phyloP scores from a whole-genome alignment of 2,113 vertebrate genomes.

The Oryzias woworae region DNA sequence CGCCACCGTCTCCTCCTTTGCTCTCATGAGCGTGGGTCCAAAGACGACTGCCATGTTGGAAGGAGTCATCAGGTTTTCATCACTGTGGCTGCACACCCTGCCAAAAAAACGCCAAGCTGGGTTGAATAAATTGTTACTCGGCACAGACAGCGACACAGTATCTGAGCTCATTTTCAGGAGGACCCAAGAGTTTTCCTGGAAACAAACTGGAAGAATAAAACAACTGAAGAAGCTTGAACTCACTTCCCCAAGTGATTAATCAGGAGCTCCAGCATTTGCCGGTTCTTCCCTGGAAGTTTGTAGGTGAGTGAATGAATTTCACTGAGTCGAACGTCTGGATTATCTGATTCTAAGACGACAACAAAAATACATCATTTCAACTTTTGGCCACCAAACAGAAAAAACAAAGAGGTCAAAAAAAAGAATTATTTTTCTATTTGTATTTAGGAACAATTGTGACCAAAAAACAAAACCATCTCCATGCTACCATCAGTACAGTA shows the following conservation, averaged over 20 bases:
- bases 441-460: no score
- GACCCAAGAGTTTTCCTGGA: not conserved
- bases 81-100: slow-evolving; percentile 90
- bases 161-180: not conserved
- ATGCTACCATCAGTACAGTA: no score
- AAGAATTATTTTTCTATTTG: no score
- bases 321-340: slow-evolving; percentile 88
- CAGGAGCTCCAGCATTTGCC: slow-evolving; percentile 91
- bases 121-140: slow-evolving; percentile 9
- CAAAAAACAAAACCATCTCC: not conserved
- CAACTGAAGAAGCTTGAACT: slow-evolving; percentile 40
- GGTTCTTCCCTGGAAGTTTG: slow-evolving; percentile 92
- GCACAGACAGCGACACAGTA: not conserved
- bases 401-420: not conserved
- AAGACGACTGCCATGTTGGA: slow-evolving; percentile 98
- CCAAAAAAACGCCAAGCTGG: slow-evolving; percentile 12
- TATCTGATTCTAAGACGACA: slow-evolving; percentile 85
- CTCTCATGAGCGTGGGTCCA: slow-evolving; percentile 93
- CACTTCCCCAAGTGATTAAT: slow-evolving; percentile 93
- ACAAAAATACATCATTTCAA: slow-evolving; percentile 6
- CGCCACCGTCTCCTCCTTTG: slow-evolving; percentile 93
- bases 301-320: slow-evolving; percentile 92
- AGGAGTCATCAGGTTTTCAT: slow-evolving; percentile 90
- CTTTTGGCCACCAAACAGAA: not conserved
- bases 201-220: not conserved